Evolutionary conservation across 1,140 invertebrate genomes (phyloP).

Genomic region (Pseudomyrmex sp.): DNA sequence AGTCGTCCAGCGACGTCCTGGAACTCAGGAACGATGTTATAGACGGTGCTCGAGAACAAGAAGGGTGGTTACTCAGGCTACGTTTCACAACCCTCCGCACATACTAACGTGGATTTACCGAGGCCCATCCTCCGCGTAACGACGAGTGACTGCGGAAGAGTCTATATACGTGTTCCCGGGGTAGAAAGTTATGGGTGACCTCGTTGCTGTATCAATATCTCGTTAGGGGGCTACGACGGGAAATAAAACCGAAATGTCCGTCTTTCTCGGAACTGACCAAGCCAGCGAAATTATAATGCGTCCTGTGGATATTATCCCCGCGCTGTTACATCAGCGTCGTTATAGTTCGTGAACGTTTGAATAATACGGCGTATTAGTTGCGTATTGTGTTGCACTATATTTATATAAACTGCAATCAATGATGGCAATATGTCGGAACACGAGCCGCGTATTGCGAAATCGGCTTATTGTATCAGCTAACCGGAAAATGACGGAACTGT

Average conservation of each 20-base stretch:
- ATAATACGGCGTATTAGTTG: background rate
- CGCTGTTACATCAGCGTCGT: background rate
- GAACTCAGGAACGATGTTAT: constrained; percentile 74
- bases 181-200: constrained; percentile 63
- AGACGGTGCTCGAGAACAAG: constrained; percentile 75
- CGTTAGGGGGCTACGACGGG: constrained; percentile 69
- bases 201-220: constrained; percentile 75
- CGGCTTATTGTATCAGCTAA: constrained; percentile 40
- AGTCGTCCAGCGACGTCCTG: constrained; percentile 70
- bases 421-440: background rate
- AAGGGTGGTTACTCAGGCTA: constrained; percentile 73
- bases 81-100: constrained; percentile 70
- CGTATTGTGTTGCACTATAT: constrained; percentile 9
- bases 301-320: background rate
- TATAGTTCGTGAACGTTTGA: background rate
- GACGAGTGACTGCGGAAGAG: constrained; percentile 69
- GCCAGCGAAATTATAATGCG: constrained; percentile 61
- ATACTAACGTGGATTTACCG: constrained; percentile 77
- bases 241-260: constrained; percentile 66
- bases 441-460: constrained; percentile 5
- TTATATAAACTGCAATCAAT: constrained; percentile 21
- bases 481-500: constrained; percentile 22
- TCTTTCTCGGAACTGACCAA: constrained; percentile 34
- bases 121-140: constrained; percentile 69
- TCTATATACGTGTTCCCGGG: constrained; percentile 57